Percentiles rank a stretch among this genome's conserved stretches.
Conservation (phyloP, 2,888 invertebrate genomes). For the Noctua fimbriata region DNA sequence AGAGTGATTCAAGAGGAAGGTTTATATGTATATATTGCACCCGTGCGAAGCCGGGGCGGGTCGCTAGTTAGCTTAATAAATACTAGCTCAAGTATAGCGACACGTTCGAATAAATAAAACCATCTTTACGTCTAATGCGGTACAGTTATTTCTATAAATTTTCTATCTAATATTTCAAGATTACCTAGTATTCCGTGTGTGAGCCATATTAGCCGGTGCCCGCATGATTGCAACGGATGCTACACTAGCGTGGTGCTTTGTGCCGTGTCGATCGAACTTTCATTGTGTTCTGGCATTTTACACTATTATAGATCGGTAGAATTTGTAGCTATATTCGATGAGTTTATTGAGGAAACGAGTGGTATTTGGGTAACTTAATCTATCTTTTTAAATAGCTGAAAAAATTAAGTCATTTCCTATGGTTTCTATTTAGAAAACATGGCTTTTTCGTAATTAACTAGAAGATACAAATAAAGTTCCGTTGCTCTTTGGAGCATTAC, state of each 20-base stretch:
- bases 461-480: not conserved
- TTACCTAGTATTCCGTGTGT: constrained; percentile 27
- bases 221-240: constrained; percentile 41
- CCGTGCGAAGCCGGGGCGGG: no score
- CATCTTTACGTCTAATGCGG: not conserved
- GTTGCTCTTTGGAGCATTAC: not conserved
- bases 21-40: no score
- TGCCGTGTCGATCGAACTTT: constrained; percentile 57
- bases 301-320: constrained; percentile 20
- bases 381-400: not conserved
- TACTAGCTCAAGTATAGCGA: not conserved
- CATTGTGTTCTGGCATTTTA: constrained; percentile 51
- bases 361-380: not conserved
- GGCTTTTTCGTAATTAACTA: not conserved
- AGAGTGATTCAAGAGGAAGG: no score
- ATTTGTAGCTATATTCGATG: not conserved
- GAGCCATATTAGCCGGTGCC: constrained; percentile 31
- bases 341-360: not conserved
- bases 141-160: constrained; percentile 19
- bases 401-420: not conserved
- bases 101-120: constrained; percentile 8
- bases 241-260: constrained; percentile 55
- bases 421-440: no score
- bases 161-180: not conserved
- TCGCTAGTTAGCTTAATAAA: no score